phyloP scores from a whole-genome alignment of 2,888 invertebrate genomes.

The Eristalis arbustorum region DNA sequence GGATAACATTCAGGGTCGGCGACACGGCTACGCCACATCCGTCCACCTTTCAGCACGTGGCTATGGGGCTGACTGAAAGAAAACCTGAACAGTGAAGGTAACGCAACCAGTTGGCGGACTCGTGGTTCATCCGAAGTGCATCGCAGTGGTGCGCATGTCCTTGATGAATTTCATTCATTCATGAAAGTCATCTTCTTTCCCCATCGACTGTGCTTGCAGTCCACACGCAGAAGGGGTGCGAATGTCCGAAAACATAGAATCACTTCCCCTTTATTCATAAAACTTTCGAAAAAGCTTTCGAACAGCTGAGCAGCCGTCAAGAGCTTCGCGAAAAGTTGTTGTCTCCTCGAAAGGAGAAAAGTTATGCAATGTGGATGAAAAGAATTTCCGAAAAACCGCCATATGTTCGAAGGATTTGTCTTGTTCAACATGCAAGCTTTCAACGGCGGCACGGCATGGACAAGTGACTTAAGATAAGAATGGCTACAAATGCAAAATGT shows the following conservation, averaged over 20 bases:
- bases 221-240: conserved; percentile 11
- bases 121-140: conserved; percentile 43
- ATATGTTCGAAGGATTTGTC: conserved; percentile 55
- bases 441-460: not conserved
- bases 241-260: conserved; percentile 52
- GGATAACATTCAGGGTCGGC: not conserved
- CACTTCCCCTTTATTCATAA: not conserved
- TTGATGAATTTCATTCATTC: conserved; percentile 18
- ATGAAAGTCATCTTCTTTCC: not conserved
- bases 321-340: not conserved
- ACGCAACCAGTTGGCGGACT: conserved; percentile 61
- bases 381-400: too few relatives aligned
- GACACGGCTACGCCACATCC: not conserved
- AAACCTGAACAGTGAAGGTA: not conserved
- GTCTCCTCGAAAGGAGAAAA: not conserved
- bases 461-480: conserved; percentile 42
- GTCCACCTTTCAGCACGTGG: conserved; percentile 51
- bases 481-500: conserved; percentile 57
- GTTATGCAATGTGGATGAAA: conserved; percentile 51
- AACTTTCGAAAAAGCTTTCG: not conserved
- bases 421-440: conserved; percentile 33
- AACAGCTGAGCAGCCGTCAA: not conserved
- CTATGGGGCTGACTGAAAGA: conserved; percentile 22
- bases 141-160: conserved; percentile 18
- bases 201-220: not conserved